Evolutionary conservation across 2,113 vertebrate genomes (phyloP), one percentile per base, ranked within the genome.

Genomic region (Osmerus eperlanus): DNA sequence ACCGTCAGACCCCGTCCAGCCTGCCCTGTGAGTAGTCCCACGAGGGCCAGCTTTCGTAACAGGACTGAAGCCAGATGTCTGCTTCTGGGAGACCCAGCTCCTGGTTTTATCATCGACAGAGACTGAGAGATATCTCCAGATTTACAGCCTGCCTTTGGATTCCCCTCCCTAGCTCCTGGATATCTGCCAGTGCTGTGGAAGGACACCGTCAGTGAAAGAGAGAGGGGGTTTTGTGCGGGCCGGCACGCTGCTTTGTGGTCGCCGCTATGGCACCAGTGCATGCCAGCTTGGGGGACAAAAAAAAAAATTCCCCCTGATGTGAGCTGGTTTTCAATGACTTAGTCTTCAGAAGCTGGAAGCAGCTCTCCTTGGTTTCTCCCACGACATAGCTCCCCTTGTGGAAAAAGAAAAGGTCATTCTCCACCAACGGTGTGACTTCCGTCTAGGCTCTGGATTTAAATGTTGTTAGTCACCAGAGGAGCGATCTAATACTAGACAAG

Each of bases 301-400:
- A 77, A 71, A 70, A 28, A 28, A 3, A 28, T 3, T 16, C 72
- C 2, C 59, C n/a, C 19, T 2, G 75, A 65, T 80, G 84, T 89
- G 87, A 88, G 78, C 71, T 76, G 85, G 36, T 80, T 89, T 82
- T 86, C 58, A 90, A 87, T 82, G 15, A 78, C 65, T 79, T 78
- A 72, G 61, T 66, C 59, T 65, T 29, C 1, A 56, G 71, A 51
- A 7, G 3, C 9, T 8, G 58, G 18, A 60, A 23, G 58, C n/a
- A 12, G 18, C 18, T 23, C 18, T 28, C 28, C 32, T 72, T 61
- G 72, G 67, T 61, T 66, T 53, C 68, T 11, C 71, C n/a, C 41
- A 47, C 72, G n/a, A 3, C 23, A 15, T 60, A 5, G 32, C 64
- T 59, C 61, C 18, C 41, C 14, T 13, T 18, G 16, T 4, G n/a